These are phyloP conservation scores for Meda fulgida DNA, from an alignment of 2,797 vertebrate genomes.

Conservation along the genomic window DNA sequence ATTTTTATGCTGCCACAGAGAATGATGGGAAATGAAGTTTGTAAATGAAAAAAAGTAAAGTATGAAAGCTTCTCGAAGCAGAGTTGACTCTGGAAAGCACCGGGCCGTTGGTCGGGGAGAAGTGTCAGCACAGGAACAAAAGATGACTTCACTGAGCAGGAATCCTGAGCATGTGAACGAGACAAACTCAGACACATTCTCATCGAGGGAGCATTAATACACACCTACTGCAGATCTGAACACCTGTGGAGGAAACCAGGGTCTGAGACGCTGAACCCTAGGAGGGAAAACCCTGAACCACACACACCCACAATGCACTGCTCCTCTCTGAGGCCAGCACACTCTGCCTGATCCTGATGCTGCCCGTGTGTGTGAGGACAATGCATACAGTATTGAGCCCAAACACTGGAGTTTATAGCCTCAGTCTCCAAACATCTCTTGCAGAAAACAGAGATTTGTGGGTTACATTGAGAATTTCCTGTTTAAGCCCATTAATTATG, in stretches of 20 bases:
- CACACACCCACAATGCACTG: neutral
- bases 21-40: no score
- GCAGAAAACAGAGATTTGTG: neutral
- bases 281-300: constrained; percentile 8
- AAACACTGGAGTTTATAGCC: neutral
- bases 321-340: neutral
- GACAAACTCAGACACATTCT: constrained; percentile 3
- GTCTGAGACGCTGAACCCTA: neutral
- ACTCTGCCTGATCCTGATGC: neutral
- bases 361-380: constrained; percentile 29
- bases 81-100: neutral
- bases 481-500: neutral
- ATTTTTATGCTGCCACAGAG: no score
- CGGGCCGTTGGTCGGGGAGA: neutral
- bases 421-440: neutral
- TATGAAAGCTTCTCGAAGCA: no score
- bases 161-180: neutral
- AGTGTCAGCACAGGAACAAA: constrained; percentile 29
- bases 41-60: no score
- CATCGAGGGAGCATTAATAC: neutral
- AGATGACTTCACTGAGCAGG: neutral
- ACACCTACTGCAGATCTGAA: constrained; percentile 10
- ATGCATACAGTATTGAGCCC: constrained; percentile 11
- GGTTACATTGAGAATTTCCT: neutral
- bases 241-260: constrained; percentile 2